Percentiles rank a stretch among this genome's conserved stretches.
Evolutionary conservation across 2,797 vertebrate genomes (phyloP).

Genomic region (Acanthiza pusilla): DNA sequence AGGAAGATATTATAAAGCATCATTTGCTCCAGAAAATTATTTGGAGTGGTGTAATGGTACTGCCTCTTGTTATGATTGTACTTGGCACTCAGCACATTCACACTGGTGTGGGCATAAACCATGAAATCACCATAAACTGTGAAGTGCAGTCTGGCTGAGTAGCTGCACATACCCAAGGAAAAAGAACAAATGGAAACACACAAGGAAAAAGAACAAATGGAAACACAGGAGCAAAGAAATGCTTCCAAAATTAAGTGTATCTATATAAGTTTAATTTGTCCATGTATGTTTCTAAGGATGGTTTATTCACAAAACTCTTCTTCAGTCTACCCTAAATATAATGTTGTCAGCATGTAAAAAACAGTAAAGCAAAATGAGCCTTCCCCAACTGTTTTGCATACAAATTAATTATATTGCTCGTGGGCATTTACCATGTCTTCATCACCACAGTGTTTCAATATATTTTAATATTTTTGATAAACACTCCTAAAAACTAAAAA

Average conservation of each 20-base stretch:
- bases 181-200: neutral
- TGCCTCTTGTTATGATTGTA: conserved; percentile 79
- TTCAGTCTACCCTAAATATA: neutral
- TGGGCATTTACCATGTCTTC: neutral
- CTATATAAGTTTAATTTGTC: neutral
- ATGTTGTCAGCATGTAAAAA: neutral
- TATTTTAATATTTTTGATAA: neutral
- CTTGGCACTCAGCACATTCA: conserved; percentile 81
- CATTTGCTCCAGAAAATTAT: conserved; percentile 87
- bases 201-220: neutral
- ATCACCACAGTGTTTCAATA: neutral
- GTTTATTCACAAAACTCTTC: neutral
- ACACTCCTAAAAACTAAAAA: neutral
- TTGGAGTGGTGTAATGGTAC: conserved; percentile 82
- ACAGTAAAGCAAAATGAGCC: neutral
- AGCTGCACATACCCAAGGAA: conserved; percentile 75
- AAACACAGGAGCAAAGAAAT: neutral
- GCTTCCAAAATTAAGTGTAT: neutral
- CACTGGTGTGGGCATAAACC: conserved; percentile 81
- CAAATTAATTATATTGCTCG: neutral
- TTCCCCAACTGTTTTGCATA: neutral
- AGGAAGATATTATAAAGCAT: conserved; percentile 80
- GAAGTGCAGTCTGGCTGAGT: conserved; percentile 80
- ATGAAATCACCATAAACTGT: conserved; percentile 76
- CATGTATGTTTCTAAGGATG: neutral